Conservation (phyloP, 2,113 vertebrate species). For the Elgaria multicarinata region DNA sequence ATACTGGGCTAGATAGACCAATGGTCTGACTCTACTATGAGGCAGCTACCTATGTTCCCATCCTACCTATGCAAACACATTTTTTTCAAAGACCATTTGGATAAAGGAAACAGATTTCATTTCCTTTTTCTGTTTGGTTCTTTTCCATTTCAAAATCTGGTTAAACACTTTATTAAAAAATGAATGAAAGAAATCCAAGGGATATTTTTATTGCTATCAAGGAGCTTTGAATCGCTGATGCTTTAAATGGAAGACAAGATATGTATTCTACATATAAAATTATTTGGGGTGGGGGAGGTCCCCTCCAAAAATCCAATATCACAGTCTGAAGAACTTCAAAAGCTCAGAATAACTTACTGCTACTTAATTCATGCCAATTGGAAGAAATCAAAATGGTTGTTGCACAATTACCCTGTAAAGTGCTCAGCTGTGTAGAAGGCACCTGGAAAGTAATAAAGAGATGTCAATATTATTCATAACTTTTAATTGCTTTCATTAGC, state of each 20-base stretch:
- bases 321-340: conserved; percentile 63
- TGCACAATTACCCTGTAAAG: conserved; percentile 77
- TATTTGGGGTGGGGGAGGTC: conserved; percentile 34
- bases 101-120: neutral
- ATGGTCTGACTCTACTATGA: no score
- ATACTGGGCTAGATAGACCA: no score
- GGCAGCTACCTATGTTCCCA: no score
- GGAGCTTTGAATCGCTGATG: neutral
- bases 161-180: neutral
- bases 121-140: neutral
- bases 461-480: conserved; percentile 74
- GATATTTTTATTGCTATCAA: neutral
- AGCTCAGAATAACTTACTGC: conserved; percentile 63
- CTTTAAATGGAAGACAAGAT: conserved; percentile 48
- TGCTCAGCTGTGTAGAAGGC: conserved; percentile 59
- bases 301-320: conserved; percentile 65
- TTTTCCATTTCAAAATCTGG: conserved; percentile 1
- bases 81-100: neutral
- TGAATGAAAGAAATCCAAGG: neutral
- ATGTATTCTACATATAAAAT: conserved; percentile 30
- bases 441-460: conserved; percentile 78
- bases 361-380: conserved; percentile 71
- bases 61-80: neutral
- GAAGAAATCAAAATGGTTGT: conserved; percentile 72
- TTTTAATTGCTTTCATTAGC: conserved; percentile 77